Evolutionary conservation across 92 coral and sea anemone genomes (phyloP).

Genomic region (Actinernus sp.): DNA sequence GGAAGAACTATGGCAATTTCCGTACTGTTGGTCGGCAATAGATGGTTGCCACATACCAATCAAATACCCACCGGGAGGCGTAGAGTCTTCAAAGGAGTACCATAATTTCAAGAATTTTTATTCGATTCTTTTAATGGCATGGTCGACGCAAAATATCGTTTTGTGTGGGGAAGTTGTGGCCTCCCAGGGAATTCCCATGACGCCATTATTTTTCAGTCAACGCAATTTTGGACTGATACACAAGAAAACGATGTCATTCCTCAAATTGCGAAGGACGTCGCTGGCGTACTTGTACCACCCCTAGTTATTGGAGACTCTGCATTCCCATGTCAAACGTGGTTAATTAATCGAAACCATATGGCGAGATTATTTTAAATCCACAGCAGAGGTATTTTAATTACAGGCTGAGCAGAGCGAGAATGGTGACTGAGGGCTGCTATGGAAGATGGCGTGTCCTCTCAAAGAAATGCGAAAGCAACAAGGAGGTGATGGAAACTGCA

Average conservation of each 20-base stretch:
- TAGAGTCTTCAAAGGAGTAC: neutral
- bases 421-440: conserved; percentile 13
- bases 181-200: conserved; percentile 9
- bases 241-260: neutral
- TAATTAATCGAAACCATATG: conserved; percentile 16
- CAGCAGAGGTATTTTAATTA: conserved; percentile 7
- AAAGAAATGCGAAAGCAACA: neutral
- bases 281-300: conserved; percentile 12
- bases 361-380: neutral
- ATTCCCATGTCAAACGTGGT: conserved; percentile 2
- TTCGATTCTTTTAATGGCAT: neutral
- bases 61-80: conserved; percentile 2
- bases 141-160: conserved; percentile 7
- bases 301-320: conserved; percentile 9
- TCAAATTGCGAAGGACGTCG: neutral
- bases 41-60: conserved; percentile 10
- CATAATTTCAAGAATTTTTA: conserved; percentile 9
- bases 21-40: conserved; percentile 12
- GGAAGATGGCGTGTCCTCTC: conserved; percentile 9
- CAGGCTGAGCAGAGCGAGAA: conserved; percentile 3
- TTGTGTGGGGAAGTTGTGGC: conserved; percentile 2
- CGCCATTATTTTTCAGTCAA: conserved; percentile 25
- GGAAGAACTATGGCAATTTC: conserved; percentile 18
- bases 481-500: neutral
- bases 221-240: neutral